Evolutionary conservation across 2,888 invertebrate species (phyloP).

Genomic region (Sclerodermus sp.): DNA sequence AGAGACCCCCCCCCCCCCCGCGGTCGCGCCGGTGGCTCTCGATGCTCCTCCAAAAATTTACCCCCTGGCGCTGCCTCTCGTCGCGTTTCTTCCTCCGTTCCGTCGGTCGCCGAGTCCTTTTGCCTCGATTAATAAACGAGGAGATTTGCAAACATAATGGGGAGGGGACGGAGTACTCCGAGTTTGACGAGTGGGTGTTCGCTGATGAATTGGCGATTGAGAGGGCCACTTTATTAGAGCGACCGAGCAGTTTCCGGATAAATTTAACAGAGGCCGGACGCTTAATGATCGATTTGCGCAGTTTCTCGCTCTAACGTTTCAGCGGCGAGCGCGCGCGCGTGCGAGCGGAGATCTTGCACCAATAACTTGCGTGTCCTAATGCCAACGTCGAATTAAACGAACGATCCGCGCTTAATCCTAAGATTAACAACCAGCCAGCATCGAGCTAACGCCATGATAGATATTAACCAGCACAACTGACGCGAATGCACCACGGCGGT

Average conservation of each 20-base stretch:
- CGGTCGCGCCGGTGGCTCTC: too few relatives aligned
- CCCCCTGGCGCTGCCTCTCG: too few relatives aligned
- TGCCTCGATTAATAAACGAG: too few relatives aligned
- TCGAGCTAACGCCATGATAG: neutral
- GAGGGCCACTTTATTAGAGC: conserved; percentile 41
- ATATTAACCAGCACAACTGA: neutral
- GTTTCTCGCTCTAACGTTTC: conserved; percentile 30
- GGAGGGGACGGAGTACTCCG: too few relatives aligned
- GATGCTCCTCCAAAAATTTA: too few relatives aligned
- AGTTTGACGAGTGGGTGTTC: too few relatives aligned
- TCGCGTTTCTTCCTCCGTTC: too few relatives aligned
- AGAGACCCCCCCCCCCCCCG: too few relatives aligned
- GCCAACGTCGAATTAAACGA: conserved; percentile 19
- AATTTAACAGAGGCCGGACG: conserved; percentile 42
- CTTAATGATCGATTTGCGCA: conserved; percentile 46
- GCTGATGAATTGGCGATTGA: too few relatives aligned
- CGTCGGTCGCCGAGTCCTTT: too few relatives aligned
- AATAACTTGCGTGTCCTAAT: conserved; percentile 12
- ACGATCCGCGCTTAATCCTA: conserved; percentile 16
- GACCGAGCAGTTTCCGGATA: conserved; percentile 36
- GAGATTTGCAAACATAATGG: too few relatives aligned
- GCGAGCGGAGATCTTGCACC: neutral
- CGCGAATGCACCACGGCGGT: too few relatives aligned
- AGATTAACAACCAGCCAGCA: conserved; percentile 12
- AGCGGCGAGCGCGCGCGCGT: conserved; percentile 7